Evolutionary conservation across 2,113 vertebrate species (phyloP), one percentile per base, ranked within the genome.

Genomic region (Maccullochella peelii): DNA sequence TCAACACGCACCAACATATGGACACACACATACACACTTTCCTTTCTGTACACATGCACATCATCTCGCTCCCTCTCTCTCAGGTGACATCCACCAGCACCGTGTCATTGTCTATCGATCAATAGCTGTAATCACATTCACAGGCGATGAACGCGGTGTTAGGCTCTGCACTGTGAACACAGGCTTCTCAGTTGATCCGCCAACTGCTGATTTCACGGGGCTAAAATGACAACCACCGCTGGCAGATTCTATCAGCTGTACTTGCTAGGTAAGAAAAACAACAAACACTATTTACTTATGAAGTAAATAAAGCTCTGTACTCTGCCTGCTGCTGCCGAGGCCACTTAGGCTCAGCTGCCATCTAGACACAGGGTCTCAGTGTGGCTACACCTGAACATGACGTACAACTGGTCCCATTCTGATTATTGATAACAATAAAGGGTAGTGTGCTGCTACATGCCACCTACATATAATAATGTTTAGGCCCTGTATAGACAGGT

Each of bases 91-190:
- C 80, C 81, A 77, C 59, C 86, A 85, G 87, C 82, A 73, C 70
- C 8, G 73, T 92, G 93, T 93, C 92, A 84, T 83, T 71, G 88
- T 80, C 66, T 85, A 88, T 71, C 73, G 91, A 94, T 95, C 92
- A 75, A 85, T 81, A 82, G 83, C 81, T 80, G 92, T 93, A 93
- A 95, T 93, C 90, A 89, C 89, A 89, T 93, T 93, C 86, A 84
- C 63, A 69, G 89, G 71, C 78, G 55, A 54, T 49, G 83, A 81
- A 90, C 80, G 61, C 23, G 59, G 71, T 4, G 3, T 38, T 1
- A 3, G 63, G 61, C 73, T 57, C 25, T 2, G 68, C 12, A 1
- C 63, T 10, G 78, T 9, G 82, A 77, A 65, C 82, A 63, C 80
- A 30, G 30, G 67, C 58, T 49, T 66, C 67, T 73, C 52, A 5